Conservation (phyloP, 2,888 invertebrate genomes). For the Amiota communis region DNA sequence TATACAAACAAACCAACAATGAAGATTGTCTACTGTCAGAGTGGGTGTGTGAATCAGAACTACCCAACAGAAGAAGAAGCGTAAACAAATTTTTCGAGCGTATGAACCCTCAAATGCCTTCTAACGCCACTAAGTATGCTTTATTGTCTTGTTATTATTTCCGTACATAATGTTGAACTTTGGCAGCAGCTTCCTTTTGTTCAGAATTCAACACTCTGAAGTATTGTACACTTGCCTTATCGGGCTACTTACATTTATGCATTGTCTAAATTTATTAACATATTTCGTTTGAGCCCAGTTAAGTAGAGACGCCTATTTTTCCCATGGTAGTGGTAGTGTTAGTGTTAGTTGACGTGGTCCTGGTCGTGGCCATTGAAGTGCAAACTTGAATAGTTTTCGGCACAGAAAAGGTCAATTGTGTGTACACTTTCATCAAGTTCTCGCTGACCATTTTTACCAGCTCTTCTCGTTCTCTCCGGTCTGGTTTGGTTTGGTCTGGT, state of each 20-base stretch:
- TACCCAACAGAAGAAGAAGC: background rate
- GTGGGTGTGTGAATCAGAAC: background rate
- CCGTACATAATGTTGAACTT: background rate
- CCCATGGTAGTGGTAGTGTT: no score
- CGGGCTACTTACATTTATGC: background rate
- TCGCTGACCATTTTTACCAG: background rate
- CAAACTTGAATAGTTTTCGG: background rate
- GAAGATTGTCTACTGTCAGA: background rate
- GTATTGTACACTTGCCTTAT: background rate
- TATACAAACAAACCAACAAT: background rate
- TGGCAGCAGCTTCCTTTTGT: background rate
- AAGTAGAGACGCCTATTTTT: background rate
- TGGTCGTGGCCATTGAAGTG: slow-evolving; percentile 4
- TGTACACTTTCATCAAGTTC: background rate
- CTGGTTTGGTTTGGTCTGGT: no score
- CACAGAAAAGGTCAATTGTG: slow-evolving; percentile 25
- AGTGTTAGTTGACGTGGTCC: no score
- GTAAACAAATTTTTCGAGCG: slow-evolving; percentile 19
- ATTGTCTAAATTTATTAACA: slow-evolving; percentile 23
- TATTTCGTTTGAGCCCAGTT: slow-evolving; percentile 1
- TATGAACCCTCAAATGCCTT: background rate
- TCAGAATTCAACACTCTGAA: background rate
- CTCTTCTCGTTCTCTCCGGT: background rate
- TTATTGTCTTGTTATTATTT: slow-evolving; percentile 26
- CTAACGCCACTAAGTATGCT: slow-evolving; percentile 6